phyloP scores from a whole-genome alignment of 2,888 invertebrate species.

The Abrostola triplasia region DNA sequence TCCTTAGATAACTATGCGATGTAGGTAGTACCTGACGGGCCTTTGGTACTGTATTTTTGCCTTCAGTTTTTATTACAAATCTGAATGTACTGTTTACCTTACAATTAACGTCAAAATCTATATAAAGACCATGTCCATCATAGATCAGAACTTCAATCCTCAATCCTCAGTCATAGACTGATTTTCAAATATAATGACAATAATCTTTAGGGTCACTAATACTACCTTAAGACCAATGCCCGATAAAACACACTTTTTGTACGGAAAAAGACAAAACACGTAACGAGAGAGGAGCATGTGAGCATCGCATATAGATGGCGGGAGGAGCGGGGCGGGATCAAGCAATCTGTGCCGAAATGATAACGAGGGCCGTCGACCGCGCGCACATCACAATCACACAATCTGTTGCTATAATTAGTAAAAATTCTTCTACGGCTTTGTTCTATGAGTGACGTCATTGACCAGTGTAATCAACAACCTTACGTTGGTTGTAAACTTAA shows the following conservation, averaged over 20 bases:
- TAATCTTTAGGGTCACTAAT: too few species aligned
- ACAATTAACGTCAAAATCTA: too few species aligned
- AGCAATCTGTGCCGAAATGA: constrained; percentile 87
- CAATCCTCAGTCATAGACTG: too few species aligned
- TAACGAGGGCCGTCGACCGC: constrained; percentile 82
- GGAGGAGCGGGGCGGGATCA: constrained; percentile 69
- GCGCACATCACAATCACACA: constrained; percentile 55
- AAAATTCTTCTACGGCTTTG: constrained; percentile 54
- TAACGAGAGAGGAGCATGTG: constrained; percentile 27
- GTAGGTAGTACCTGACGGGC: too few species aligned
- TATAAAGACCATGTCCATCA: too few species aligned
- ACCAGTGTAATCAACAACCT: constrained; percentile 42
- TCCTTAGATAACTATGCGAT: too few species aligned
- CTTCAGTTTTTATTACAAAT: too few species aligned
- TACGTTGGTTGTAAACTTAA: constrained; percentile 28
- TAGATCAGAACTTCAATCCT: too few species aligned
- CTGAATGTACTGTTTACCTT: too few species aligned
- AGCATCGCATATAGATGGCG: constrained; percentile 51
- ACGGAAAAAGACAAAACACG: constrained; percentile 25
- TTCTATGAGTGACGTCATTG: constrained; percentile 50
- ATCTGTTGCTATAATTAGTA: constrained; percentile 63
- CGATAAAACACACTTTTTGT: background rate
- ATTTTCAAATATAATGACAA: too few species aligned
- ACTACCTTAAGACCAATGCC: too few species aligned
- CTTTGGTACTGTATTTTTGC: too few species aligned